phyloP scores from a whole-genome alignment of 1,140 invertebrate genomes.

The Apocrypta bakeri region DNA sequence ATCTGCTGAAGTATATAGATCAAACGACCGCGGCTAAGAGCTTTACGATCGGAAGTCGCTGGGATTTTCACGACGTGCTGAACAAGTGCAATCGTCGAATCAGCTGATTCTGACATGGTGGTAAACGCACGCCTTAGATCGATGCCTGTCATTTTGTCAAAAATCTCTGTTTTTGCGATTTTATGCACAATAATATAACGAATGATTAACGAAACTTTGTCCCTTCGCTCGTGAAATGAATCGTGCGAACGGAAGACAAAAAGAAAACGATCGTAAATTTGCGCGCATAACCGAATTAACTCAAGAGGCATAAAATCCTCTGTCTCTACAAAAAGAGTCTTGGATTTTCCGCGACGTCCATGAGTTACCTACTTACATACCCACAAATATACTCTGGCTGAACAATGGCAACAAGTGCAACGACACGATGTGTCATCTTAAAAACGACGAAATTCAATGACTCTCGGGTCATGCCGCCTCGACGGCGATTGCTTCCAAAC shows the following conservation, averaged over 20 bases:
- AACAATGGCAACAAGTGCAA: background rate
- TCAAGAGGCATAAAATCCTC: background rate
- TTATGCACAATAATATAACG: background rate
- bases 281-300: background rate
- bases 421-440: background rate
- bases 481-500: conserved; percentile 43
- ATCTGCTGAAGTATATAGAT: too few species aligned
- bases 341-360: background rate
- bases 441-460: background rate
- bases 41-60: too few species aligned
- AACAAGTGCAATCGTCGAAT: background rate
- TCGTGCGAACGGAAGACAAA: background rate
- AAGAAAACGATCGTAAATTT: background rate
- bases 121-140: background rate
- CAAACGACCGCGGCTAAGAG: too few species aligned
- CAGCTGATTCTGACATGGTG: conserved; percentile 22
- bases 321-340: too few species aligned
- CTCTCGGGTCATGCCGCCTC: conserved; percentile 6
- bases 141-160: too few species aligned
- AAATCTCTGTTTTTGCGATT: too few species aligned
- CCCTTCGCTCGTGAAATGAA: background rate
- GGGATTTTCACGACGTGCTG: too few species aligned
- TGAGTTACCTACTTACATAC: background rate
- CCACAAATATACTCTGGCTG: background rate
- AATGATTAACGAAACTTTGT: background rate